Evolutionary conservation across 2,888 invertebrate species (phyloP).

Genomic region (Pecten maximus): DNA sequence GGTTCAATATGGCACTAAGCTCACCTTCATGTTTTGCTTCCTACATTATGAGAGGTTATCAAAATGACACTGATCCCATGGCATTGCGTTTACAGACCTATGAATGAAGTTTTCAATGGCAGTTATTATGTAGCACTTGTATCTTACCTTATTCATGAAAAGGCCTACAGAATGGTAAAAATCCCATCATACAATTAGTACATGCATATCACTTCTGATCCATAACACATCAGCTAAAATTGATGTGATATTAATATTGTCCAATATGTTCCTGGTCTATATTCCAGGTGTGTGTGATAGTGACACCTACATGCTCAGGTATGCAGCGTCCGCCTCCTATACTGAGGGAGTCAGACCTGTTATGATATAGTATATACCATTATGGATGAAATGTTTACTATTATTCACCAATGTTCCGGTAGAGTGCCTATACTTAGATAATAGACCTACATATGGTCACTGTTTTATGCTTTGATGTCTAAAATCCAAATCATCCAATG

Average conservation of each 20-base stretch:
- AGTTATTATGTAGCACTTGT: background rate
- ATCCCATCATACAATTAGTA: background rate
- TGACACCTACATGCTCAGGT: background rate
- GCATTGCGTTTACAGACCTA: background rate
- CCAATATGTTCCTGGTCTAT: background rate
- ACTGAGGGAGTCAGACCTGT: background rate
- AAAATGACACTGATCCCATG: background rate
- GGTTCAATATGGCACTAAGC: too few species aligned
- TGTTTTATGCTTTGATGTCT: background rate
- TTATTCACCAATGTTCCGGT: conserved; percentile 4
- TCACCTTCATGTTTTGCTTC: too few species aligned
- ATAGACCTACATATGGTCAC: background rate
- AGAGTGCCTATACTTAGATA: background rate
- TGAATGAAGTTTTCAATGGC: background rate
- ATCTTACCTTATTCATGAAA: background rate
- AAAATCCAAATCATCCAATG: background rate
- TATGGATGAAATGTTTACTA: background rate
- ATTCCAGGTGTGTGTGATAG: background rate
- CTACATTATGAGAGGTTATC: background rate
- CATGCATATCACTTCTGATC: background rate
- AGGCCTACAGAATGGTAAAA: background rate
- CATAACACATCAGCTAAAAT: background rate
- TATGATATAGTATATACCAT: background rate
- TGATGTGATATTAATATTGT: background rate
- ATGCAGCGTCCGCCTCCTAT: background rate